These are phyloP conservation scores for Cantharis flavilabris DNA, from an alignment of 2,888 invertebrate species.

Conservation along the genomic window DNA sequence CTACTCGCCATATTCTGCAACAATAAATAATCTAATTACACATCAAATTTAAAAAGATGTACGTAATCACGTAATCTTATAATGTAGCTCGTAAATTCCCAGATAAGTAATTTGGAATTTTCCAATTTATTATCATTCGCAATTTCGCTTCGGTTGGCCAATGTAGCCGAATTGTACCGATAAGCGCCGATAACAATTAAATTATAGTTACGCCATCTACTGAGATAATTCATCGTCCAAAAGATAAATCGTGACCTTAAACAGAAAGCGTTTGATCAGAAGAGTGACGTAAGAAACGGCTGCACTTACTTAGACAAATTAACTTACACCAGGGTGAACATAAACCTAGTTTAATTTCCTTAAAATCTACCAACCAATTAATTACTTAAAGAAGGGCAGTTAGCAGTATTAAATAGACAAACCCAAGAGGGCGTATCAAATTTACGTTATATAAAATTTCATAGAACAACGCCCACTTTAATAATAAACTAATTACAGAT, in stretches of 20 bases:
- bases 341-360: conserved; percentile 7
- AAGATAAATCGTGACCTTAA: no score
- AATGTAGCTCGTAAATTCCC: neutral
- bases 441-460: neutral
- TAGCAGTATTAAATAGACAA: conserved; percentile 7
- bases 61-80: neutral
- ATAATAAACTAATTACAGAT: neutral
- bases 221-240: no score
- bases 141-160: no score
- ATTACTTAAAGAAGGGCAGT: conserved; percentile 5
- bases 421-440: conserved; percentile 4
- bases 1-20: conserved; percentile 52
- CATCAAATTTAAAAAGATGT: neutral
- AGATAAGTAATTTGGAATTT: neutral
- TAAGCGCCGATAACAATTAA: no score
- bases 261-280: neutral
- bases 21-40: conserved; percentile 1
- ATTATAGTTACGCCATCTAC: no score
- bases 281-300: neutral
- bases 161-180: no score
- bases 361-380: conserved; percentile 8
- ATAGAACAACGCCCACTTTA: neutral
- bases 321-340: neutral
- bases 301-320: neutral
- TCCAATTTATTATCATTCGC: no score